Evolutionary conservation across 2,113 vertebrate species (phyloP), one percentile per base, ranked within the genome.

Genomic region (Sinocyclocheilus maitianheensis): DNA sequence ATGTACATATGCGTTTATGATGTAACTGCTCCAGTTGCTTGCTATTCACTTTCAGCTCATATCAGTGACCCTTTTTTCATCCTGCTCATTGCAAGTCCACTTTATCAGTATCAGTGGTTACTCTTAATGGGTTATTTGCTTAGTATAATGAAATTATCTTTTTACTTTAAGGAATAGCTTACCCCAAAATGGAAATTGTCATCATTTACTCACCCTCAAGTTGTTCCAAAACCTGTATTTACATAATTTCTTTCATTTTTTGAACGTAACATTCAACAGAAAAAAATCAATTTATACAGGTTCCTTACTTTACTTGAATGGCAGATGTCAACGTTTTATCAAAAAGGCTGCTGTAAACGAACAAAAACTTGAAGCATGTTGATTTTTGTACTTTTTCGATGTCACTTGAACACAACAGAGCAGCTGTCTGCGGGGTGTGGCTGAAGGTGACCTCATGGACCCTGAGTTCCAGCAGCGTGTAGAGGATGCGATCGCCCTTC

Each of bases 391-490:
- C 40, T 3, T 26, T 40, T 26, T 77, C 51, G 20, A 6, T 86
- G 20, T 55, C 16, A 2, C 30, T 78, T 58, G 12, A 40, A 83
- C 30, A 72, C 51, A 69, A 75, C 82, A 95, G 94, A 89, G 53
- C 11, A 83, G 84, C n/a, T 87, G 80, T 65, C 83, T 94, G 79
- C 87, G 87, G 48, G 90, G 88, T 34, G 80, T 94, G 86, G 88
- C 90, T 1, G 90, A 94, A 26, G 93, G 86, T 20, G 93, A 96
- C 55, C 93, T 96, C 72, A 93, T 95, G 1, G 94, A 96, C 89
- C 95, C 95, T 0, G 89, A 88, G 79, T 94, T 95, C 26, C 95
- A 96, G 78, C 95, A 95, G 91, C 94, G 87, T 0, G 83, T 96
- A 85, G 95, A 95, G 22, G 88, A 94, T 20, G 93, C 93, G 0